phyloP scores from a whole-genome alignment of 2,888 invertebrate species.

The Athalia cordata region DNA sequence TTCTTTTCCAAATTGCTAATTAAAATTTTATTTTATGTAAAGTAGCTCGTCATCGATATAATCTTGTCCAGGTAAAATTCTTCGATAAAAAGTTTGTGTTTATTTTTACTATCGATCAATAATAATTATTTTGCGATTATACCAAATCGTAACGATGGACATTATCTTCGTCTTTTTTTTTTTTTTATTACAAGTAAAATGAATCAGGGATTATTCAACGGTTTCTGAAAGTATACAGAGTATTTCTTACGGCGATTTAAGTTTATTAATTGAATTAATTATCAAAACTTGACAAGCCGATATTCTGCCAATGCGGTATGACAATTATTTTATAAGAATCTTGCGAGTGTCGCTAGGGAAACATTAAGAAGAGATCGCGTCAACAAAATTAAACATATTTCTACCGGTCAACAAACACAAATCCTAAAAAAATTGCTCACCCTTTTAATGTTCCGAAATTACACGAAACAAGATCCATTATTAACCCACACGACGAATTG shows the following conservation, averaged over 20 bases:
- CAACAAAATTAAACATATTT: conserved; percentile 69
- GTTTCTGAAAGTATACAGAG: conserved; percentile 44
- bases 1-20: background rate
- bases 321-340: background rate
- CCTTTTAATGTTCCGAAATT: conserved; percentile 6
- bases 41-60: too few species aligned
- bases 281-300: conserved; percentile 41
- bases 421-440: conserved; percentile 57
- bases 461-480: background rate
- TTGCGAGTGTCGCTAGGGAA: conserved; percentile 42
- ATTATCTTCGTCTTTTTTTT: background rate
- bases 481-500: background rate
- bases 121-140: too few species aligned
- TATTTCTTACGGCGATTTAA: conserved; percentile 45
- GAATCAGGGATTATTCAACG: conserved; percentile 31
- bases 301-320: background rate
- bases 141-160: too few species aligned
- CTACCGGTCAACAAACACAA: conserved; percentile 67
- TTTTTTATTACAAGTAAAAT: background rate
- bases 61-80: too few species aligned
- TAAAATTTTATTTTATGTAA: background rate
- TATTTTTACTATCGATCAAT: too few species aligned
- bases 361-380: conserved; percentile 48
- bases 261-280: conserved; percentile 36
- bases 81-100: too few species aligned